Conservation (phyloP, 2,113 vertebrate species). For the Notothenia coriiceps region DNA sequence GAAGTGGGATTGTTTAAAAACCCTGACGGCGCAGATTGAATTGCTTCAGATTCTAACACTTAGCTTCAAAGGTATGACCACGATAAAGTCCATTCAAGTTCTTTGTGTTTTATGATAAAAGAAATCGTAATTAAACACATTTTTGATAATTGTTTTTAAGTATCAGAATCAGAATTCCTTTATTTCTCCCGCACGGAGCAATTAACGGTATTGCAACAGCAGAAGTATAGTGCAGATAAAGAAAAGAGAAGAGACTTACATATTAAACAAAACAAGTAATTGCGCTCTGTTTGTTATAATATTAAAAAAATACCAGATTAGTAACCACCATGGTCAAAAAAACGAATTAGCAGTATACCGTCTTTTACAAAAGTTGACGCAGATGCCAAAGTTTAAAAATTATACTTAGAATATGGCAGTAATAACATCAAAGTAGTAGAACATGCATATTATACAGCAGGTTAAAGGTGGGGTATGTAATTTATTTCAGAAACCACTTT, state of each 20-base stretch:
- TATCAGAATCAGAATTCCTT: not conserved
- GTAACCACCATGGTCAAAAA: too few relatives aligned
- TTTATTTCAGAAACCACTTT: too few relatives aligned
- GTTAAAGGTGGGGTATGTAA: not conserved
- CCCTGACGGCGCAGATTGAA: constrained; percentile 16
- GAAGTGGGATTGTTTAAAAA: constrained; percentile 48
- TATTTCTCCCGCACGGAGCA: too few relatives aligned
- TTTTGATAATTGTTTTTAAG: not conserved
- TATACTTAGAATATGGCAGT: too few relatives aligned
- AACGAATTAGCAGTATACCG: too few relatives aligned
- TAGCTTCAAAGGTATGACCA: not conserved
- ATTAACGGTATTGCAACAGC: too few relatives aligned
- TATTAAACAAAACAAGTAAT: too few relatives aligned
- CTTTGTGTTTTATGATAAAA: not conserved
- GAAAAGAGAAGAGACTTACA: too few relatives aligned
- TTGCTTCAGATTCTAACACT: not conserved
- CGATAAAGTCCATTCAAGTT: not conserved
- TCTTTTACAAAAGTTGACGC: too few relatives aligned
- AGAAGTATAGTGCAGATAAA: too few relatives aligned
- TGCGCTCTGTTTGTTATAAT: too few relatives aligned
- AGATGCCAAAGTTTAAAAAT: not conserved
- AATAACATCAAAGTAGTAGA: not conserved
- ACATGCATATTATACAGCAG: not conserved
- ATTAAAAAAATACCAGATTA: too few relatives aligned
- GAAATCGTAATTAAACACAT: not conserved